A percentile compares a stretch with the other conserved stretches of the same genome.
These are phyloP conservation scores for Pantelozetes paolii DNA, from an alignment of 2,888 invertebrate species.

Conservation along the genomic window DNA sequence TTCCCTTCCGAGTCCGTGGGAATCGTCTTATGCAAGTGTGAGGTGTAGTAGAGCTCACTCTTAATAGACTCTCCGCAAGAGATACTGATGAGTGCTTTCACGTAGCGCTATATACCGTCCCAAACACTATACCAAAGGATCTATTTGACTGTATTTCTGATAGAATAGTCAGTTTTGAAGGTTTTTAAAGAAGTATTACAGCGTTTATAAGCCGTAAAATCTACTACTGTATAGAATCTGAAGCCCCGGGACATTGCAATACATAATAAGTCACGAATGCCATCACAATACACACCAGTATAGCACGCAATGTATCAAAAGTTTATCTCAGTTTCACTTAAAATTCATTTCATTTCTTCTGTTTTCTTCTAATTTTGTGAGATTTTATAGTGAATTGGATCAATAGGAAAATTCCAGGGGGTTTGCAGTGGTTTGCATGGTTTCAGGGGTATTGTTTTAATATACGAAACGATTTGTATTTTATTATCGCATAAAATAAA, in stretches of 20 bases:
- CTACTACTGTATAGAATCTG: not conserved
- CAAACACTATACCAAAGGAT: not conserved
- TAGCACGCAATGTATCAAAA: too few relatives aligned
- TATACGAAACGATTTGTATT: too few relatives aligned
- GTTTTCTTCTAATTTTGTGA: not conserved
- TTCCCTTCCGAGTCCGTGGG: slow-evolving; percentile 28
- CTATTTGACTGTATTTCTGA: not conserved
- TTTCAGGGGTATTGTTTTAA: too few relatives aligned
- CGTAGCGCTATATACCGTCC: not conserved
- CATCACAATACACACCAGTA: not conserved
- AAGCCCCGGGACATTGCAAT: not conserved
- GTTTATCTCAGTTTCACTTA: too few relatives aligned
- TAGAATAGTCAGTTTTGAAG: not conserved
- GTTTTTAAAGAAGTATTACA: not conserved
- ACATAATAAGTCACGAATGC: not conserved
- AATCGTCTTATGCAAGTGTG: slow-evolving; percentile 22
- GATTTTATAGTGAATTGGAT: too few relatives aligned
- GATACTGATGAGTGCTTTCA: slow-evolving; percentile 15
- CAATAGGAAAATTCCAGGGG: too few relatives aligned
- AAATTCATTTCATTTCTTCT: not conserved
- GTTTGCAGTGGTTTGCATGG: too few relatives aligned
- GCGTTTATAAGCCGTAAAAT: slow-evolving; percentile 3
- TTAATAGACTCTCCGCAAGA: not conserved
- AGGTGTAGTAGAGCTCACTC: slow-evolving; percentile 5
- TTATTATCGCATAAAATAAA: too few relatives aligned